A percentile compares a stretch with the other conserved stretches of the same genome.
These are phyloP conservation scores for Pundamilia nyererei DNA, from an alignment of 2,113 vertebrate genomes.

Conservation along the genomic window DNA sequence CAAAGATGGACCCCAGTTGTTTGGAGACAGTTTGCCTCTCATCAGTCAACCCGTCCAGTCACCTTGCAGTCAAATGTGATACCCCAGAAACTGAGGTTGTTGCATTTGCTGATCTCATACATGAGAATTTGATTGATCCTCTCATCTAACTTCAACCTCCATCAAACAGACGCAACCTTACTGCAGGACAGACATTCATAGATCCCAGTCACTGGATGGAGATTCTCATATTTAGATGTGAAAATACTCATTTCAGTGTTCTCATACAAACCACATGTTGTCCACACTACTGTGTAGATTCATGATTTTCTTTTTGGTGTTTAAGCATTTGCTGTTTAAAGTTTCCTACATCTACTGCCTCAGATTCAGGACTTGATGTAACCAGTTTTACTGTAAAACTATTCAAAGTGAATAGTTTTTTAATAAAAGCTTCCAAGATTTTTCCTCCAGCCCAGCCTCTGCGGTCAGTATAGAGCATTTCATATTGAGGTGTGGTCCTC, in stretches of 20 bases:
- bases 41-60: neutral
- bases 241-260: neutral
- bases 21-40: neutral
- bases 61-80: neutral
- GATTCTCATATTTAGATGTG: neutral
- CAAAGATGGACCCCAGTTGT: neutral
- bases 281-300: neutral
- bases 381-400: neutral
- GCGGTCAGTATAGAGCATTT: neutral
- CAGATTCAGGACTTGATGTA: neutral
- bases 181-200: neutral
- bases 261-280: neutral
- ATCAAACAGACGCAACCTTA: neutral
- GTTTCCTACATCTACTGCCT: neutral
- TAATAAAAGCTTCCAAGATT: neutral
- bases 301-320: neutral
- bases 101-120: neutral
- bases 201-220: neutral
- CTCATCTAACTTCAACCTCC: neutral
- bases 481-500: constrained; percentile 9
- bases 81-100: neutral
- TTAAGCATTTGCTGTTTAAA: neutral
- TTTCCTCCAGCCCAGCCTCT: neutral
- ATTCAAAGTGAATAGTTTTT: neutral
- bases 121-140: neutral